Evolutionary conservation across 2,113 vertebrate species (phyloP), one percentile per base, ranked within the genome.

Genomic region (Erpornis zantholeuca): DNA sequence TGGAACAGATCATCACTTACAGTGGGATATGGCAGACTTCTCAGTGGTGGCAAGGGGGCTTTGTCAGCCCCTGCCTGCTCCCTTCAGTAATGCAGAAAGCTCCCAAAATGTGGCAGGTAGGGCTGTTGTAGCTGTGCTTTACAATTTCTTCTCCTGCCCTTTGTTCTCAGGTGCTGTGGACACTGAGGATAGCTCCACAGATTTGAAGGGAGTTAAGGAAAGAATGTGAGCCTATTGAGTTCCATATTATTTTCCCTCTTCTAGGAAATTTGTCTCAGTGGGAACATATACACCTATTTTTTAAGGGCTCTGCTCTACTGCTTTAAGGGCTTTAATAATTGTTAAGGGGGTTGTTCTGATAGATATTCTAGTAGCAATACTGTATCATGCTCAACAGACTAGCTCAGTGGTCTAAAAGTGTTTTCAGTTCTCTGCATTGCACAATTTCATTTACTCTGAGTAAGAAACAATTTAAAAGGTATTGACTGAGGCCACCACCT

Each of bases 381-480:
- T 56, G 45, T 40, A 54, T 71, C 42, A 19, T 12, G 42, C 53
- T 86, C 77, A 85, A 50, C 50, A 20, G n/a, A 35, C 10, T 65
- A 54, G 24, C 33, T 90, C 65, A 65, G 19, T 45, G 68, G 27
- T 80, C 35, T 82, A 17, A 73, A 75, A 75, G 12, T 61, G 31
- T 60, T 72, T 78, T 47, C 69, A 52, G 18, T 33, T n/a, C 23
- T 89, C 77, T 53, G 66, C 45, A 47, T 64, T 52, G 47, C 22
- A 65, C 38, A 54, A 7, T 92, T 87, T 82, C 45, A 53, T 90
- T 92, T 82, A 49, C 31, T 93, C 44, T 61, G 59, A 70, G 38
- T 77, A 80, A 77, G 84, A 94, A 65, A 36, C 45, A 85, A 70
- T 92, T 95, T 83, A 76, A 85, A 92, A 92, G 22, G 35, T 86